Evolutionary conservation across 2,888 invertebrate species (phyloP), one percentile per base, ranked within the genome.

Genomic region (Dicyrtoma fusca): DNA sequence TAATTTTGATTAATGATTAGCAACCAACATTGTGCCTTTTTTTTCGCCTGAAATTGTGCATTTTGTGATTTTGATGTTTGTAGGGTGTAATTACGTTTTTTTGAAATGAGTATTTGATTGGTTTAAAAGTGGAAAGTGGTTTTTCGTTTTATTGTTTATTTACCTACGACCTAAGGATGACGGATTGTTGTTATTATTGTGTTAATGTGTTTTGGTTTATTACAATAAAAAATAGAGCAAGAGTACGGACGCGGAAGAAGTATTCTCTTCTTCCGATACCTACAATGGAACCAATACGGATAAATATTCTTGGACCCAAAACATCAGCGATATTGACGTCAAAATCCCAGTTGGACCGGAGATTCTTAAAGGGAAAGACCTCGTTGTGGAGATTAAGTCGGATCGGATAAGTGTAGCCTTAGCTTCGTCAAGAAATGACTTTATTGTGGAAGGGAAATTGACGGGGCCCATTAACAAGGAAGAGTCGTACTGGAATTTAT

Each of bases 251-350:
- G 6, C 44, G 53, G 26, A 59, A 8, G 45, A 57, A 14, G 44
- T 19, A 6, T 69, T 55, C 45, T 44, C 62, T 14, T 71, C 75
- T 0, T 65, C 84, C 34, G 88, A 89, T 71, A 85, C 86, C 76
- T 92, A 92, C 81, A 95, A 95, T 84, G 95, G 95, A 14, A 91
- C 92, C 1, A 85, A 86, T 1, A 87, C 88, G 81, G 90, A 92
- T 0, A 87, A 87, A 51, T 70, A 94, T 83, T 87, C 88, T 51
- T 95, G 95, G 95, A 90, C 93, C 0, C 95, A 95, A 83, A 90
- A 88, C 64, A 90, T 94, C 49, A 87, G 84, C 77, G 95, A 95
- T 81, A 81, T 94, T 62, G 87, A 87, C 79, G 82, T 86, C 19
- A 81, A 82, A 73, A 82, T 86, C 47, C 77, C 77, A 14, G 82